Evolutionary conservation across 1,140 invertebrate genomes (phyloP), one percentile per base, ranked within the genome.

Genomic region (Pseudomyrmex gracilis): DNA sequence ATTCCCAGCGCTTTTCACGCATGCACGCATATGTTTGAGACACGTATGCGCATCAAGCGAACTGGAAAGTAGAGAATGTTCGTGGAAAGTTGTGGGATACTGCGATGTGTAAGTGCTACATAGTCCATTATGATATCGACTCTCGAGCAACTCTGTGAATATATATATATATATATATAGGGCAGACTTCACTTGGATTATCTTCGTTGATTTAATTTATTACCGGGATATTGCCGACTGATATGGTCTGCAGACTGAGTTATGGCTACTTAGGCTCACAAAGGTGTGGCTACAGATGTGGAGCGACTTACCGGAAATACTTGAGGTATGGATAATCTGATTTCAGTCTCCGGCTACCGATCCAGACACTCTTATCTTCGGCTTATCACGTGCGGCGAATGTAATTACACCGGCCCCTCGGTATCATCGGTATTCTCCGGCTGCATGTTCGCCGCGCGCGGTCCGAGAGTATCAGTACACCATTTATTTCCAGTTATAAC

Each of bases 181-280:
- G 85, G 84, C 84, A 90, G 88, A 91, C 88, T 92, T 92, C 89
- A 92, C 90, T 90, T 91, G 91, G 91, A 93, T 94, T 93, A 93
- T 93, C 93, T 90, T 92, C 89, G 85, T 70, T 90, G 91, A 93
- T 93, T 92, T 92, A 94, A 93, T 94, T 93, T 93, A 94, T 93
- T 89, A 89, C 83, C 83, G 77, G 88, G 90, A 87, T 93, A 94
- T 93, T 92, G 89, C 90, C 84, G 68, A 88, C 86, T 91, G 90
- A 90, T 92, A 92, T 90, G 87, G 86, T 85, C 71, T 51, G 49
- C 74, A 73, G 68, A 57, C 76, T 90, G 89, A 92, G 84, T 90
- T 91, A 93, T 89, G 76, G 89, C 83, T 91, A 89, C 91, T 91
- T 90, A 89, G 82, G 77, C 76, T 86, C 87, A 88, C 82, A 89